A percentile compares a stretch with the other conserved stretches of the same genome.
These are phyloP conservation scores for Ormyrus thymus DNA, from an alignment of 2,888 invertebrate species.

Conservation along the genomic window DNA sequence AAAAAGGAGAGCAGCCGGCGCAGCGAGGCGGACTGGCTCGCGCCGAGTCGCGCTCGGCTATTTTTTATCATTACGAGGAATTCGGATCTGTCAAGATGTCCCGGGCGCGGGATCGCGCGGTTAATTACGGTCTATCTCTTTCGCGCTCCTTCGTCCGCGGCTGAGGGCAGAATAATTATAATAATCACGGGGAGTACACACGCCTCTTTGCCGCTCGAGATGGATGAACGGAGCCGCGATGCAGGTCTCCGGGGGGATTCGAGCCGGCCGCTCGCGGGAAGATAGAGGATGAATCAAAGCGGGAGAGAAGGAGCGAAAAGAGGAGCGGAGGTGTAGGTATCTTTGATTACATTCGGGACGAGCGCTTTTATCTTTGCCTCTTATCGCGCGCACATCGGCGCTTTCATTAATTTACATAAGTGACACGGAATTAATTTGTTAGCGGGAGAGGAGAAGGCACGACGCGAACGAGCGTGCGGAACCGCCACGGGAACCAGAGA, in stretches of 20 bases:
- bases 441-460: no score
- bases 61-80: constrained; percentile 73
- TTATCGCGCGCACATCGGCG: no score
- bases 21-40: no score
- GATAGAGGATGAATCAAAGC: constrained; percentile 52
- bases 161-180: constrained; percentile 69
- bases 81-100: constrained; percentile 75
- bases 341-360: neutral
- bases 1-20: constrained; percentile 7
- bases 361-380: neutral
- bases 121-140: constrained; percentile 71
- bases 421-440: no score
- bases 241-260: constrained; percentile 37
- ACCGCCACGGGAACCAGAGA: no score
- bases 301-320: constrained; percentile 43
- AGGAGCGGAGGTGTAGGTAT: constrained; percentile 46
- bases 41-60: constrained; percentile 58
- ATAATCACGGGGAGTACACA: constrained; percentile 71
- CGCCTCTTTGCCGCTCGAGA: constrained; percentile 62
- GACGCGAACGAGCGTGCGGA: no score
- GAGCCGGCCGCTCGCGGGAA: constrained; percentile 1
- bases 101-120: constrained; percentile 65
- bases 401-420: no score
- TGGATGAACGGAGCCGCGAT: constrained; percentile 64
- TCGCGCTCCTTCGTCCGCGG: constrained; percentile 48